Evolutionary conservation across 64 coral and sea anemone genomes (phyloP), one percentile per base, ranked within the genome.

Genomic region (Orbicella faveolata): DNA sequence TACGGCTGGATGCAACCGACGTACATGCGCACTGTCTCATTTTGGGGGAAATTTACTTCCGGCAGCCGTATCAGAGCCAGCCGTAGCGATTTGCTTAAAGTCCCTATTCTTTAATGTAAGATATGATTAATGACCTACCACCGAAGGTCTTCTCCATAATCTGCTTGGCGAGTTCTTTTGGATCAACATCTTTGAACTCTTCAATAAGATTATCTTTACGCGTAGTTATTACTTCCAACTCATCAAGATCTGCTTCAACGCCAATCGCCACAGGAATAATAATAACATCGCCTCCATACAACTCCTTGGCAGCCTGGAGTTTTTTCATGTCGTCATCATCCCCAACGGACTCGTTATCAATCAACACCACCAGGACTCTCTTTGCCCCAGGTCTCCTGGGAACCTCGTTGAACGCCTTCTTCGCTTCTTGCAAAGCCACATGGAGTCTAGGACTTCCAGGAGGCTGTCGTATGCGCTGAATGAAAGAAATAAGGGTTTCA

Each of bases 241-340:
- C 93, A 64, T 73, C 62, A 8, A 69, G 89, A 57, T 94, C 75
- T 14, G 87, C 84, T 80, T 88, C 75, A 36, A 55, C 62, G 16
- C 89, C 93, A 74, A 94, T 88, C 52, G 88, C 80, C 23, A 94
- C 89, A 7, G 89, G 89, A 55, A 94, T 91, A 34, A 91, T 36
- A 44, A 55, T 73, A 4, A 94, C 78, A 33, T 81, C 77, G 18
- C 52, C 61, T 80, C 30, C 53, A 20, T 88, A 90, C 62, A 94
- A 10, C 0, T 79, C 83, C 39, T 77, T 91, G 2, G 89, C 89
- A 77, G 70, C 84, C 17, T 61, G 53, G 2, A 85, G 23, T 14
- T 85, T 85, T 52, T 80, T 73, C 26, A 90, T 61, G 66, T 91
- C 73, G 36, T 70, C n/a, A 18, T 36, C 39, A 17, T 67, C 65